These are phyloP conservation scores for Synanceia verrucosa DNA, from an alignment of 2,797 vertebrate species.

Conservation along the genomic window DNA sequence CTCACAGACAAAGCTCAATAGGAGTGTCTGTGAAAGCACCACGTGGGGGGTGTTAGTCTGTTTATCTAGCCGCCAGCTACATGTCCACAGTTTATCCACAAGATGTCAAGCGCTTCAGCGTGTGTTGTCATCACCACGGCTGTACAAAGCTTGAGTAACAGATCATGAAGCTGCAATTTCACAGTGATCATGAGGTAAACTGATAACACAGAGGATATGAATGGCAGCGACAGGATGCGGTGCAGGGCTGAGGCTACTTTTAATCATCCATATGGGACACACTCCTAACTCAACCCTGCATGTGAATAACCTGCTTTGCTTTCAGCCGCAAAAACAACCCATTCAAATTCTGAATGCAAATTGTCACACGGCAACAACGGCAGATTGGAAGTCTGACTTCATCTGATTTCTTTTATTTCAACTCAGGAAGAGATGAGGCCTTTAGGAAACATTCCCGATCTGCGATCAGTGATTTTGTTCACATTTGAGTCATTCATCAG, in stretches of 20 bases:
- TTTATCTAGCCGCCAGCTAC: slow-evolving; percentile 26
- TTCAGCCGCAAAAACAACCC: slow-evolving; percentile 20
- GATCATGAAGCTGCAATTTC: not conserved
- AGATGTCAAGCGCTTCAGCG: not conserved
- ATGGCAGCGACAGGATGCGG: slow-evolving; percentile 7
- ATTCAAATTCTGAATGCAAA: slow-evolving; percentile 60
- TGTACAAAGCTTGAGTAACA: not conserved
- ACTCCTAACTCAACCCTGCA: slow-evolving; percentile 14
- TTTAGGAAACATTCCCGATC: not conserved
- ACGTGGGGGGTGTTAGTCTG: slow-evolving; percentile 1
- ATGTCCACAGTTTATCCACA: slow-evolving; percentile 21
- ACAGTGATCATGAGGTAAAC: not conserved
- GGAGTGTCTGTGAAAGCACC: slow-evolving; percentile 37
- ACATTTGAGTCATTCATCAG: too few species aligned
- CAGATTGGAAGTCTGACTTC: slow-evolving; percentile 22
- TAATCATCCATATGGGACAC: slow-evolving; percentile 42
- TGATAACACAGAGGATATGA: not conserved
- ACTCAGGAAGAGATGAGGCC: not conserved
- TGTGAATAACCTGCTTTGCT: slow-evolving; percentile 38
- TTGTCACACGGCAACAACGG: not conserved
- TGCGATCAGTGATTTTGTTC: not conserved
- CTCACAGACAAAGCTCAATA: slow-evolving; percentile 58
- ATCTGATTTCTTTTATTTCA: not conserved
- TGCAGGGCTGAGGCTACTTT: not conserved
- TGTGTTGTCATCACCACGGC: not conserved